Evolutionary conservation across 2,113 vertebrate species (phyloP).

Genomic region (Pongo pygmaeus): DNA sequence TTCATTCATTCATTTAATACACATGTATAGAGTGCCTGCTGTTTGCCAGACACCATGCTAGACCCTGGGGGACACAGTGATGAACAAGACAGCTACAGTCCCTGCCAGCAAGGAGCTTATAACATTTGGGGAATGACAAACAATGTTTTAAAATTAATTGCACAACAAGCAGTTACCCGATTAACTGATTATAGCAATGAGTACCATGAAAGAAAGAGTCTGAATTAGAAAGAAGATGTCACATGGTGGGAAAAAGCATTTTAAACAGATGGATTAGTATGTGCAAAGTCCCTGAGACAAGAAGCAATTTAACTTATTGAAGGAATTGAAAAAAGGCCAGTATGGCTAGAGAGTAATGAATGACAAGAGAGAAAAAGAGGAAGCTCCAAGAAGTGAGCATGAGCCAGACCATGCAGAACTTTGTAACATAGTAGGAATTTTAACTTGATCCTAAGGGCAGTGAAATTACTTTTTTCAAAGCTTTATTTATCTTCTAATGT

Average conservation of each 20-base stretch:
- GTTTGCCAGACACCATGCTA: not conserved
- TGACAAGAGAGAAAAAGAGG: not conserved
- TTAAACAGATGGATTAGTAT: not conserved
- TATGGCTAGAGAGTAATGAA: not conserved
- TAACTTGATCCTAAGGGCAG: not conserved
- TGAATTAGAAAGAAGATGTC: not conserved
- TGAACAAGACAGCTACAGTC: not conserved
- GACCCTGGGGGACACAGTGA: not conserved
- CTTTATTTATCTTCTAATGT: not conserved
- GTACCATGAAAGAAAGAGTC: not conserved
- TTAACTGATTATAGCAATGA: not conserved
- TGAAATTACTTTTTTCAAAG: not conserved
- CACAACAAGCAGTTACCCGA: not conserved
- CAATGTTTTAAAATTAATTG: slow-evolving; percentile 26
- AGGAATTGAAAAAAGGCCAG: not conserved
- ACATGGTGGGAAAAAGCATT: not conserved
- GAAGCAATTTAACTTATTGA: not conserved
- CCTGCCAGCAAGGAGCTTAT: not conserved
- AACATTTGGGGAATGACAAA: not conserved
- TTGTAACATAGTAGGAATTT: not conserved
- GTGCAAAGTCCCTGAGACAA: not conserved
- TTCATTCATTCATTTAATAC: not conserved
- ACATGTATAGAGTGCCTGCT: not conserved
- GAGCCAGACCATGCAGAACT: not conserved
- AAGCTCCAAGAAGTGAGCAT: not conserved